Conservation (phyloP, 2,888 invertebrate genomes). For the Antheraea assamensis region DNA sequence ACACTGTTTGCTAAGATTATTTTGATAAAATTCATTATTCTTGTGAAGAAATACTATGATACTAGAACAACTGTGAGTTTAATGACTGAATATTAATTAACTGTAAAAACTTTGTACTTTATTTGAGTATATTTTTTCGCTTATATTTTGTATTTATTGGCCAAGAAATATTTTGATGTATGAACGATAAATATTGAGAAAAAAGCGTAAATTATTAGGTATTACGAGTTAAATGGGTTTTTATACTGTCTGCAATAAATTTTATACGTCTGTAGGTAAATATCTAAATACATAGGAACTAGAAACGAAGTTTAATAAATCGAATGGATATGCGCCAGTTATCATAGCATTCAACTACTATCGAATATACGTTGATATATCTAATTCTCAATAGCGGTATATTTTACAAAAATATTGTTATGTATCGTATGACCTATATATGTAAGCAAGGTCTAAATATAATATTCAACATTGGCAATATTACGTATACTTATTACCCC, state of each 20-base stretch:
- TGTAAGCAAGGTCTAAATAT: not conserved
- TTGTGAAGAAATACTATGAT: not conserved
- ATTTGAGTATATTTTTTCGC: not conserved
- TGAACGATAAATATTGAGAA: not conserved
- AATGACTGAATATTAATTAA: not conserved
- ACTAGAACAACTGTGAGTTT: not conserved
- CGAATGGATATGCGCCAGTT: not conserved
- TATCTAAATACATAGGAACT: not conserved
- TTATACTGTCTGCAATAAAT: not conserved
- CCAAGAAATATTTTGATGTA: not conserved
- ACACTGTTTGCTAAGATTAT: slow-evolving; percentile 39
- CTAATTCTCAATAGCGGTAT: not conserved
- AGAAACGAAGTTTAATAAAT: not conserved
- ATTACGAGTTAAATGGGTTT: not conserved
- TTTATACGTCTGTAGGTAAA: not conserved
- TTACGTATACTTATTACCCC: not conserved
- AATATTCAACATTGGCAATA: not conserved
- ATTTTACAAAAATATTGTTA: not conserved
- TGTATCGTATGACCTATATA: not conserved
- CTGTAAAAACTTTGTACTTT: not conserved
- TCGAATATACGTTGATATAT: not conserved
- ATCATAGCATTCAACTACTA: not conserved
- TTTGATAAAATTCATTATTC: slow-evolving; percentile 23
- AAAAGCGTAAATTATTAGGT: not conserved
- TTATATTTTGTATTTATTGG: not conserved